Evolutionary conservation across 2,113 vertebrate genomes (phyloP).

Genomic region (Phalacrocorax brasilianus): DNA sequence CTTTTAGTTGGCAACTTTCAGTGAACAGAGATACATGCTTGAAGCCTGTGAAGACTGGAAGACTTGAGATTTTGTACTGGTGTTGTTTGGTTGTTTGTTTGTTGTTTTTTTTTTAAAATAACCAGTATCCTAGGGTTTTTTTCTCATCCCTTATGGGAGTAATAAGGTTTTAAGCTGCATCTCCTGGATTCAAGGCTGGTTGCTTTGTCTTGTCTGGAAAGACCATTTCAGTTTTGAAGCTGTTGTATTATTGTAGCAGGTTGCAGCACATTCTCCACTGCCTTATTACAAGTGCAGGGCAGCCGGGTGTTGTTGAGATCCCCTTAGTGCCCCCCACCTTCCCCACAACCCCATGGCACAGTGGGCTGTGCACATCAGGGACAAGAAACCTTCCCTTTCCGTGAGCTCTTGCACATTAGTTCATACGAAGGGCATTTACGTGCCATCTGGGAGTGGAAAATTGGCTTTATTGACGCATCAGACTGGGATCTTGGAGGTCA

Average conservation of each 20-base stretch:
- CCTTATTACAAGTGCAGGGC: neutral
- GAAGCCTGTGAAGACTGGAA: neutral
- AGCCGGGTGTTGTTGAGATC: neutral
- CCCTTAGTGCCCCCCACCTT: neutral
- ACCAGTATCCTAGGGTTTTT: neutral
- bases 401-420: neutral
- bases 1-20: neutral
- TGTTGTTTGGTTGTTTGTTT: neutral
- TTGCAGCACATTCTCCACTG: neutral
- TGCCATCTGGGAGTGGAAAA: neutral
- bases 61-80: neutral
- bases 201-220: neutral
- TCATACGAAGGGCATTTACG: fast-evolving
- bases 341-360: neutral
- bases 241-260: neutral
- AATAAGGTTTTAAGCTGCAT: neutral
- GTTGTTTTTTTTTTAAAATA: neutral
- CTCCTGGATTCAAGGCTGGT: neutral
- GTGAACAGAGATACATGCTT: neutral
- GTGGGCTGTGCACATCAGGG: neutral
- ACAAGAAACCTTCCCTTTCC: neutral
- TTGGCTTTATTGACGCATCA: neutral
- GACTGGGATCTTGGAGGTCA: neutral
- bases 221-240: neutral
- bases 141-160: neutral